Conservation (phyloP, 2,888 invertebrate genomes). For the Phyllotreta striolata region DNA sequence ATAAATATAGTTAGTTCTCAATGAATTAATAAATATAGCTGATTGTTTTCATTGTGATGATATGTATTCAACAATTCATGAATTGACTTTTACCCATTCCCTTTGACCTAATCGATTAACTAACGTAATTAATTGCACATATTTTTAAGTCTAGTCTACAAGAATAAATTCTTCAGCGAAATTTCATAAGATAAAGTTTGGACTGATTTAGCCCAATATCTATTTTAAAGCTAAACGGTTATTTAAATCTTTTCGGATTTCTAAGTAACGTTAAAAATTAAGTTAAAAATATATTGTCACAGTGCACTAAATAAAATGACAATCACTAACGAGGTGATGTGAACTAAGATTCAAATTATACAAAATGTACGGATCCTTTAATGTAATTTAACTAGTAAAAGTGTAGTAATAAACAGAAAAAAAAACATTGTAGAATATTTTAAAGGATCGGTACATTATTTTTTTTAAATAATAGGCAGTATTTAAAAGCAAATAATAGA, state of each 20-base stretch:
- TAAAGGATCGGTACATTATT: constrained; percentile 4
- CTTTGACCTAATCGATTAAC: constrained; percentile 16
- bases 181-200: constrained; percentile 2
- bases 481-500: constrained; percentile 4
- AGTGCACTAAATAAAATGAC: constrained; percentile 4
- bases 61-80: not conserved
- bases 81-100: constrained; percentile 22
- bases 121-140: not conserved
- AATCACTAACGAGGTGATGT: constrained; percentile 3
- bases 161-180: constrained; percentile 22
- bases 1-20: no score
- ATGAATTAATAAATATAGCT: no score
- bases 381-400: no score
- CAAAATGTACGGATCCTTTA: not conserved
- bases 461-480: constrained; percentile 8
- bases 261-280: constrained; percentile 27
- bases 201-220: constrained; percentile 17
- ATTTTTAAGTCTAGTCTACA: constrained; percentile 17
- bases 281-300: constrained; percentile 25
- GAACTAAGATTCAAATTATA: not conserved
- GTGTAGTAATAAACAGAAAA: no score
- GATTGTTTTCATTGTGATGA: no score
- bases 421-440: not conserved
- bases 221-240: constrained; percentile 9
- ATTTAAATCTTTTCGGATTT: constrained; percentile 18